Evolutionary conservation across 2,888 invertebrate species (phyloP).

Genomic region (Entomobrya proxima): DNA sequence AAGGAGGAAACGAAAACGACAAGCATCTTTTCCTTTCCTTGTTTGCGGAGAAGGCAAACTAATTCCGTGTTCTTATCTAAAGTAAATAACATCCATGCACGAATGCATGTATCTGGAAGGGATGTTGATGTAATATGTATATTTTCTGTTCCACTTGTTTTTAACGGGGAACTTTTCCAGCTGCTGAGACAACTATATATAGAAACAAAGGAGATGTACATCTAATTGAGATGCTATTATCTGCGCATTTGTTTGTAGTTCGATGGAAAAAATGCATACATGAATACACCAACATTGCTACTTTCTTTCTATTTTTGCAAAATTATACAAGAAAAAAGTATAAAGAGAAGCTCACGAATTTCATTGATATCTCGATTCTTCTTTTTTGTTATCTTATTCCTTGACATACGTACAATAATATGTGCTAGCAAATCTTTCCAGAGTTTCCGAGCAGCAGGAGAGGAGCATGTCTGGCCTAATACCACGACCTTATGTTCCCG

Average conservation of each 20-base stretch:
- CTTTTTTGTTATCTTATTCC: neutral
- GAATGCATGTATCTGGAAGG: neutral
- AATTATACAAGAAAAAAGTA: neutral
- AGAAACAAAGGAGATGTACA: neutral
- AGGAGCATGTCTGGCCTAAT: neutral
- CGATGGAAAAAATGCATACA: neutral
- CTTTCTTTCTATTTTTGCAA: neutral
- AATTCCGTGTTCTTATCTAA: neutral
- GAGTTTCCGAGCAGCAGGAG: neutral
- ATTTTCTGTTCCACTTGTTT: neutral
- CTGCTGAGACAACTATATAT: neutral
- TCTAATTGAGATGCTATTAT: neutral
- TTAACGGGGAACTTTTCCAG: slow-evolving; percentile 6
- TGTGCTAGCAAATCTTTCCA: neutral
- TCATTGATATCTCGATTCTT: neutral
- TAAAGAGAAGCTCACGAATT: neutral
- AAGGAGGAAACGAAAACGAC: neutral
- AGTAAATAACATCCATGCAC: neutral
- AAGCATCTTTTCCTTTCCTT: neutral
- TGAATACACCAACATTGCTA: neutral
- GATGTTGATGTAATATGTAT: neutral
- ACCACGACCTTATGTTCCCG: neutral
- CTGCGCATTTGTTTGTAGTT: neutral
- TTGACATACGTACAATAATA: neutral
- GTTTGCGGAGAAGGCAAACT: neutral